phyloP scores from a whole-genome alignment of 2,113 vertebrate genomes.

The Nothocercus julius region DNA sequence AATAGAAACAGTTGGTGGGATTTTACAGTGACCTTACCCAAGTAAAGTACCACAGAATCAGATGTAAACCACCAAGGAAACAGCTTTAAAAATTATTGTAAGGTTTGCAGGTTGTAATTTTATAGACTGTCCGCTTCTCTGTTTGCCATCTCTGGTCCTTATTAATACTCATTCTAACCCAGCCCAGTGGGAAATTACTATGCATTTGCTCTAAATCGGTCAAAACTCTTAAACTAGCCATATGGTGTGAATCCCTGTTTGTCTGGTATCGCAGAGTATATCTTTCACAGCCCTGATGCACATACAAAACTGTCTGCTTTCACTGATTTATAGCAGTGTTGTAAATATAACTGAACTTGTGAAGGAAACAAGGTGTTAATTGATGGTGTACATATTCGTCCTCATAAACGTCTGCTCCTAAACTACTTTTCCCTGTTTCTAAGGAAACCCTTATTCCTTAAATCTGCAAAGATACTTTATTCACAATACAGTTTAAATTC shows the following conservation, averaged over 20 bases:
- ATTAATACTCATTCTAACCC: conserved; percentile 2
- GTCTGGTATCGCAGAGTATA: conserved; percentile 17
- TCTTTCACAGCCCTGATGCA: conserved; percentile 50
- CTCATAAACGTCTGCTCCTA: conserved; percentile 51
- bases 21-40: neutral
- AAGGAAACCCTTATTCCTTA: conserved; percentile 63
- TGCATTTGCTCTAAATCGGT: conserved; percentile 65
- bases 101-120: neutral
- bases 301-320: conserved; percentile 52
- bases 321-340: conserved; percentile 56
- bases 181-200: conserved; percentile 50
- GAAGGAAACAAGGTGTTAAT: conserved; percentile 66
- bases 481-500: conserved; percentile 44
- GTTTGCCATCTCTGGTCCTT: conserved; percentile 5
- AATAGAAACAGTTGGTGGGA: conserved; percentile 27
- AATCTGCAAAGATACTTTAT: conserved; percentile 38
- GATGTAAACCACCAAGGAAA: conserved; percentile 43
- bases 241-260: conserved; percentile 60
- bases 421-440: conserved; percentile 58
- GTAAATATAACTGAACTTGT: conserved; percentile 73
- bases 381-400: conserved; percentile 4
- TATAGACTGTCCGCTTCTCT: neutral
- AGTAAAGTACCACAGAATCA: conserved; percentile 34
- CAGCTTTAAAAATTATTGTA: conserved; percentile 13
- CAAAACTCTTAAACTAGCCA: conserved; percentile 63